Conservation (phyloP, 2,113 vertebrate species). For the Anoplopoma fimbria region DNA sequence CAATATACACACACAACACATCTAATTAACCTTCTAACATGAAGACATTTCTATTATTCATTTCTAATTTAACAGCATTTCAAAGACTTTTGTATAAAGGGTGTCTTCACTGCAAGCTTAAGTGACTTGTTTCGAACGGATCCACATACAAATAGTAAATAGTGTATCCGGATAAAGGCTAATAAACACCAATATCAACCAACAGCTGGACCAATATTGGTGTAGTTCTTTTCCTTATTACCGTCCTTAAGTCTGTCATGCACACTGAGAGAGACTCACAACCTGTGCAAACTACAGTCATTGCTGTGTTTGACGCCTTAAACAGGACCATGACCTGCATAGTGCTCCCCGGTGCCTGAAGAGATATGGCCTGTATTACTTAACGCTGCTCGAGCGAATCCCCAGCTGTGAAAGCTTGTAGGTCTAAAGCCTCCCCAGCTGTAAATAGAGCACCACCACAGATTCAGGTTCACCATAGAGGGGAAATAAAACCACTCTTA, state of each 20-base stretch:
- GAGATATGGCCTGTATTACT: conserved; percentile 17
- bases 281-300: background rate
- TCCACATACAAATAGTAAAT: background rate
- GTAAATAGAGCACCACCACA: conserved; percentile 6
- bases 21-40: background rate
- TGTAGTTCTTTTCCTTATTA: background rate
- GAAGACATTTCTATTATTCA: background rate
- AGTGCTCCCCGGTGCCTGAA: conserved; percentile 9
- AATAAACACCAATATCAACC: background rate
- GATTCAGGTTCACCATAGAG: conserved; percentile 2
- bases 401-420: conserved; percentile 41
- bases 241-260: background rate
- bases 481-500: background rate
- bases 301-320: background rate
- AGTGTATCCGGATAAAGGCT: background rate
- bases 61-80: background rate
- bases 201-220: background rate
- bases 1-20: background rate
- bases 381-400: conserved; percentile 49
- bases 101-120: background rate
- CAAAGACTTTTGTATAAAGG: background rate
- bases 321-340: conserved; percentile 6
- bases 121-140: background rate
- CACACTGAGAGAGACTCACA: background rate
- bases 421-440: conserved; percentile 32